phyloP scores from a whole-genome alignment of 2,113 vertebrate species.

The Loxodonta africana region DNA sequence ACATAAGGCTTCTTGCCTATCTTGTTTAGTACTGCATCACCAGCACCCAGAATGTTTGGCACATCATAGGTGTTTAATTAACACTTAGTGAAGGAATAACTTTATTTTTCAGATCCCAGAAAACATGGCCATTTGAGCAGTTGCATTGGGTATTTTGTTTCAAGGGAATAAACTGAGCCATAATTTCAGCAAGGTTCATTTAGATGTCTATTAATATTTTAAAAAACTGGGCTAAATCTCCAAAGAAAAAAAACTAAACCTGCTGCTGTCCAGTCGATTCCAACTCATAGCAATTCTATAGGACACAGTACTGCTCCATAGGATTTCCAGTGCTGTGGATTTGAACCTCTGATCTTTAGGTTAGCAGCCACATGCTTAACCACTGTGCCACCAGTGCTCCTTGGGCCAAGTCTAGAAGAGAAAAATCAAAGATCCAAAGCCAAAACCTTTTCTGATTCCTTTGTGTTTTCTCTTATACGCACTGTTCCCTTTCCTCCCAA shows the following conservation, averaged over 20 bases:
- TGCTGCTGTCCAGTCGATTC: no score
- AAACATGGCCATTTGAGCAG: not conserved
- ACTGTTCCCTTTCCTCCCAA: not conserved
- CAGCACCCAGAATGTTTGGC: not conserved
- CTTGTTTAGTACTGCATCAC: not conserved
- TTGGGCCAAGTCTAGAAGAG: not conserved
- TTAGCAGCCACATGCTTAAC: no score
- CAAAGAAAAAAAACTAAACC: no score
- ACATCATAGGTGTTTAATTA: no score
- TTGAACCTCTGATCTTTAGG: no score
- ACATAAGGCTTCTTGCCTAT: not conserved
- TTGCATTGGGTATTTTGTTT: conserved; percentile 9
- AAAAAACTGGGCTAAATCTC: not conserved
- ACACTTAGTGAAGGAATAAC: not conserved
- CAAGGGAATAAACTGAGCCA: conserved; percentile 4
- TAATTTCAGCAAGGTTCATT: conserved; percentile 3
- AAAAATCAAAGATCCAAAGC: conserved; percentile 41
- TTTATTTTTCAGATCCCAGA: not conserved
- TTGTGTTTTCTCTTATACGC: not conserved
- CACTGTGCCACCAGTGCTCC: no score
- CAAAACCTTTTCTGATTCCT: not conserved
- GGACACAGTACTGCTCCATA: no score
- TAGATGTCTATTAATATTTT: not conserved
- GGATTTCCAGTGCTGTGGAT: no score
- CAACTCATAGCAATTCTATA: no score